These are phyloP conservation scores for Mallateleia sp. DNA, from an alignment of 2,888 invertebrate species.

Conservation along the genomic window DNA sequence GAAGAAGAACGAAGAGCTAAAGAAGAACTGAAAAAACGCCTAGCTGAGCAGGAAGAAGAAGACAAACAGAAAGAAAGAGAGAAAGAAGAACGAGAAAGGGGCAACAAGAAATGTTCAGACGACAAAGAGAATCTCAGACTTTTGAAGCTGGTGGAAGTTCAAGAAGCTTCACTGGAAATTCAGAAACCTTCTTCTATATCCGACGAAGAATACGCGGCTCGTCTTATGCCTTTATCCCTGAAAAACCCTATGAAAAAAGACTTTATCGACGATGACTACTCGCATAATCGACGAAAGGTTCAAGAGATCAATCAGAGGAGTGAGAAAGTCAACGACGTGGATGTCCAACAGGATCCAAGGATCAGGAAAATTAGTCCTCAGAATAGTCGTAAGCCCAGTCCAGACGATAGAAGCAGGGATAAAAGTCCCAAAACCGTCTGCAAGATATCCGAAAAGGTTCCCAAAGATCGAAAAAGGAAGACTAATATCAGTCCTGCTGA, in stretches of 20 bases:
- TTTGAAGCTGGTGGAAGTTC: not conserved
- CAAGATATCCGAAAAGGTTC: too few species aligned
- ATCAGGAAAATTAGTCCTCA: not conserved
- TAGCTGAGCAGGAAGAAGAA: not conserved
- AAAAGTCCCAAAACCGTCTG: too few species aligned
- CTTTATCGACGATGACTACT: not conserved
- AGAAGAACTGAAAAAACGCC: slow-evolving; percentile 14
- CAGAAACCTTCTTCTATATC: slow-evolving; percentile 20
- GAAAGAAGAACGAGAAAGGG: not conserved
- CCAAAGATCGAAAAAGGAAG: too few species aligned
- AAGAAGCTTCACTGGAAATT: not conserved
- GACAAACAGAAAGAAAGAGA: slow-evolving; percentile 2
- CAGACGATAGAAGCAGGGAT: too few species aligned
- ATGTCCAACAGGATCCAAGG: slow-evolving; percentile 38
- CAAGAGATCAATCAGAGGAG: slow-evolving; percentile 5
- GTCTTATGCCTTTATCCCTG: slow-evolving; percentile 34
- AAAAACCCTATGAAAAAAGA: slow-evolving; percentile 38
- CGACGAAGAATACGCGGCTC: slow-evolving; percentile 53
- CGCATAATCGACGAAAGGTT: not conserved
- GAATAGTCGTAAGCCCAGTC: not conserved
- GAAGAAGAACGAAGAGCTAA: slow-evolving; percentile 61
- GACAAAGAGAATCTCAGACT: slow-evolving; percentile 39
- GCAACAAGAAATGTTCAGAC: not conserved
- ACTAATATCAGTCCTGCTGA: too few species aligned
- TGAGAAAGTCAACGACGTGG: not conserved